A percentile compares a stretch with the other conserved stretches of the same genome.
Conservation (phyloP, 2,113 vertebrate species). For the Procavia capensis region DNA sequence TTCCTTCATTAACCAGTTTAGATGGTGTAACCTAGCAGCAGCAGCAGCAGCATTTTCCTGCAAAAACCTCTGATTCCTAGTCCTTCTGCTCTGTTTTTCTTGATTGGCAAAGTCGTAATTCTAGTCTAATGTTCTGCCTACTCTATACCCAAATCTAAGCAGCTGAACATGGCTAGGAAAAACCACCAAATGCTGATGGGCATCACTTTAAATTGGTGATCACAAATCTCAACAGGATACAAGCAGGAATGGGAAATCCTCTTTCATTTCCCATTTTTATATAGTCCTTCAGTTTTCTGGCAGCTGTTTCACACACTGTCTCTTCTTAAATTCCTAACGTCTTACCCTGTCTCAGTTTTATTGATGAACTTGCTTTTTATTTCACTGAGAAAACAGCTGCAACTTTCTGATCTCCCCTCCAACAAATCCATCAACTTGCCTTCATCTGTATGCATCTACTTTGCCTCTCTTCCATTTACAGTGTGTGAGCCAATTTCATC, state of each 20-base stretch:
- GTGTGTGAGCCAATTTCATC: background rate
- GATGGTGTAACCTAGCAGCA: background rate
- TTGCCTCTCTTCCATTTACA: background rate
- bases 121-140: background rate
- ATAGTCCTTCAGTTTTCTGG: background rate
- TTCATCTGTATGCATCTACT: background rate
- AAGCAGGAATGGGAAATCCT: background rate
- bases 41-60: background rate
- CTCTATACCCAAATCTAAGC: background rate
- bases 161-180: background rate
- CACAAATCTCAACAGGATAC: background rate
- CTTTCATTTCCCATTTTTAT: background rate
- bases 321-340: background rate
- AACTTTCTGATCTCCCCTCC: background rate
- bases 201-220: background rate
- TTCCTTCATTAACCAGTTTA: background rate
- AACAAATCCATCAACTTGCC: background rate
- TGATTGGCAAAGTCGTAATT: background rate
- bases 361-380: background rate
- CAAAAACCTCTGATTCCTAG: background rate
- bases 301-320: background rate
- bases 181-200: background rate
- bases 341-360: conserved; percentile 29
- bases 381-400: conserved; percentile 35
- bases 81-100: background rate